Evolutionary conservation across 2,888 invertebrate species (phyloP).

Genomic region (Thysanoteuthis rhombus): DNA sequence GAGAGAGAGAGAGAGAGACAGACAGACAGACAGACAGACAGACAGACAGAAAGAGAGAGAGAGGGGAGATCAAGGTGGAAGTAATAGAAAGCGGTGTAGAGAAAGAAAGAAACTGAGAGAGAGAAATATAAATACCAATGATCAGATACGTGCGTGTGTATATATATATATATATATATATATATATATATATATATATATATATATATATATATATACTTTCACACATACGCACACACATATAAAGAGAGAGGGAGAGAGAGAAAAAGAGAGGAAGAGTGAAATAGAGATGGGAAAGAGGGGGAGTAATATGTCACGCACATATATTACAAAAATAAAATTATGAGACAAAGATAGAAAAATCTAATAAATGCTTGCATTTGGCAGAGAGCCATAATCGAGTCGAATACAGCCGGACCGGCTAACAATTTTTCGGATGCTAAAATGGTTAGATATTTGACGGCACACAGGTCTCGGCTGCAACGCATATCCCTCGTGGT

Average conservation of each 20-base stretch:
- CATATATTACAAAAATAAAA: not conserved
- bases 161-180: not conserved
- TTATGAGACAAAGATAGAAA: not conserved
- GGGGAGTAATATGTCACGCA: too few relatives aligned
- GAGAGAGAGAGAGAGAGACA: too few relatives aligned
- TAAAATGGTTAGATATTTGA: not conserved
- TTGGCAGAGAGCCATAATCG: not conserved
- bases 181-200: not conserved
- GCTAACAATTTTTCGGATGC: not conserved
- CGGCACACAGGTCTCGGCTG: not conserved
- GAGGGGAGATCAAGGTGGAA: too few relatives aligned
- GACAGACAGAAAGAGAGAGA: too few relatives aligned
- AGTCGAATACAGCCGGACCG: not conserved
- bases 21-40: too few relatives aligned
- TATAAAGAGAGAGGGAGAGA: not conserved
- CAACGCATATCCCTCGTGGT: not conserved
- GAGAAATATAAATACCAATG: not conserved
- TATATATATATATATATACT: too few relatives aligned
- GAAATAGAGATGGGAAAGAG: not conserved
- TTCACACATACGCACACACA: too few relatives aligned
- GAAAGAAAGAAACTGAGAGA: too few relatives aligned
- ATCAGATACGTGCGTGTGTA: not conserved
- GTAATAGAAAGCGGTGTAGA: too few relatives aligned
- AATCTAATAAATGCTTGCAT: not conserved
- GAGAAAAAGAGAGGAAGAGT: not conserved